These are phyloP conservation scores for Smutsia temminckii DNA, from an alignment of 2,797 vertebrate genomes.

Conservation along the genomic window DNA sequence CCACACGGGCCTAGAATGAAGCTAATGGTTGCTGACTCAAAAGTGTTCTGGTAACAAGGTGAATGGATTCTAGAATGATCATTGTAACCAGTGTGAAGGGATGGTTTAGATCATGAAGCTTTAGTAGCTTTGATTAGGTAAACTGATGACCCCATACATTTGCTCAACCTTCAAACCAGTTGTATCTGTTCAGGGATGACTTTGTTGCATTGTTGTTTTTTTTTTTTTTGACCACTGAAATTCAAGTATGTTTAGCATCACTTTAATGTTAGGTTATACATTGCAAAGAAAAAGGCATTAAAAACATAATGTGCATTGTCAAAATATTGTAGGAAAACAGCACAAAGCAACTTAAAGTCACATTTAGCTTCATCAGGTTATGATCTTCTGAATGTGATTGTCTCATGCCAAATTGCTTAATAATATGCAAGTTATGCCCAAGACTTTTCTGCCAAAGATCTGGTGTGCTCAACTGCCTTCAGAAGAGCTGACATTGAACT, in stretches of 20 bases:
- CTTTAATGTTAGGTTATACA: not conserved
- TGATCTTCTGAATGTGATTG: not conserved
- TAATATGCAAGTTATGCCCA: not conserved
- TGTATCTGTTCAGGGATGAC: not conserved
- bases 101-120: not conserved
- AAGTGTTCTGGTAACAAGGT: not conserved
- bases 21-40: not conserved
- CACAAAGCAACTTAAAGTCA: not conserved
- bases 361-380: not conserved
- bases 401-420: not conserved
- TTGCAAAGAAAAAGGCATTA: not conserved
- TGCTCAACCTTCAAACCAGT: not conserved
- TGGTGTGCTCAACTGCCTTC: not conserved
- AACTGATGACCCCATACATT: not conserved
- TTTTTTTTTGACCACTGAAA: not conserved
- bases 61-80: not conserved
- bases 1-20: accelerated
- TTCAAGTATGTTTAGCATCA: not conserved
- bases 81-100: not conserved
- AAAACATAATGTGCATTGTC: not conserved
- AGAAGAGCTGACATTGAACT: not conserved
- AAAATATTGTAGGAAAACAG: not conserved
- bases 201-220: not conserved
- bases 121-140: not conserved
- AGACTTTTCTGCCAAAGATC: not conserved